These are phyloP conservation scores for Andricus grossulariae DNA, from an alignment of 1,140 invertebrate genomes.

Conservation along the genomic window DNA sequence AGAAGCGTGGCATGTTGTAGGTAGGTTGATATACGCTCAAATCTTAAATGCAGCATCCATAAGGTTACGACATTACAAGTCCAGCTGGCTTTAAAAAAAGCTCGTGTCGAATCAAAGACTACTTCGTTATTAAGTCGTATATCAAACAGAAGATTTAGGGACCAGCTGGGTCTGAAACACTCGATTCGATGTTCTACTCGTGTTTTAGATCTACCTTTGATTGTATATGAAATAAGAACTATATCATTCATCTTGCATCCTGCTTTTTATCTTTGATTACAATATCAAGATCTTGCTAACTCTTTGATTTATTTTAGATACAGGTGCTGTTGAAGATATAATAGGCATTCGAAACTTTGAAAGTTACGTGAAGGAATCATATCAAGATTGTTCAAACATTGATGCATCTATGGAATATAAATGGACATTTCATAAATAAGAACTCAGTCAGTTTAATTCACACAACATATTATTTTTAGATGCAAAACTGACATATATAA, in stretches of 20 bases:
- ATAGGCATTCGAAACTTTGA: too few species aligned
- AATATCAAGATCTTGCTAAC: neutral
- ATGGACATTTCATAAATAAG: too few species aligned
- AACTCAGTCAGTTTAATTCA: too few species aligned
- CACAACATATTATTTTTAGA: too few species aligned
- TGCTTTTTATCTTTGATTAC: neutral
- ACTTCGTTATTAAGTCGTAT: constrained; percentile 18
- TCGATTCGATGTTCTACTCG: neutral
- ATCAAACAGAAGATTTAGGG: constrained; percentile 10
- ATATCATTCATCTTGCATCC: neutral
- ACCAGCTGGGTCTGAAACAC: neutral
- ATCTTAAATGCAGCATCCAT: neutral
- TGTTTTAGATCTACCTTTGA: neutral
- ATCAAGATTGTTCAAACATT: too few species aligned
- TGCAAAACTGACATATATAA: too few species aligned
- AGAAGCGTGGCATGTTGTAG: constrained; percentile 18
- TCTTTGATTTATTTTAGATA: neutral
- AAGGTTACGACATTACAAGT: neutral
- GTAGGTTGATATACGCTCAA: constrained; percentile 10
- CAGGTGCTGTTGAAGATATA: too few species aligned
- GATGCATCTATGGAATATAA: too few species aligned
- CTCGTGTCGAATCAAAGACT: neutral
- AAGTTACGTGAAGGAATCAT: too few species aligned
- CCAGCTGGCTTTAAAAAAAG: neutral
- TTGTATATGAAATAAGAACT: neutral